Conservation (phyloP, 2,113 vertebrate genomes). For the Gobius niger region DNA sequence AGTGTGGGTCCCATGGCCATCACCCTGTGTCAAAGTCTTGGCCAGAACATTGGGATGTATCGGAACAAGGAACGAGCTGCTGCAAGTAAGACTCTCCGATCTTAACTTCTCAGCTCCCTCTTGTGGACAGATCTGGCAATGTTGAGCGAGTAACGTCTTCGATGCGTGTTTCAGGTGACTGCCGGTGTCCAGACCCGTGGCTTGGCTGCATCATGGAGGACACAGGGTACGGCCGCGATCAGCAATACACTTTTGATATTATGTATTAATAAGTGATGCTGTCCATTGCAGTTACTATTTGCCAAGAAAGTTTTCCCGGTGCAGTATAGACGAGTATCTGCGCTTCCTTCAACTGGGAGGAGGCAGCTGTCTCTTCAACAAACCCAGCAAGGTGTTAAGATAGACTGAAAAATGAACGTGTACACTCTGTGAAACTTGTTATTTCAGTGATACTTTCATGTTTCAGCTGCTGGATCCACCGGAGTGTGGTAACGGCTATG, state of each 20-base stretch:
- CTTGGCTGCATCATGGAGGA: constrained; percentile 98
- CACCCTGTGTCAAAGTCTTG: constrained; percentile 91
- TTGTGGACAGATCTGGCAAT: constrained; percentile 11
- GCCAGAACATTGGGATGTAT: constrained; percentile 97
- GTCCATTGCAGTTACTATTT: constrained; percentile 83
- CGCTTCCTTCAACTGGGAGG: constrained; percentile 93
- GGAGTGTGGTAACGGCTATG: constrained; percentile 94
- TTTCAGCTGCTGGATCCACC: constrained; percentile 87
- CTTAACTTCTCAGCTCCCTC: constrained; percentile 3
- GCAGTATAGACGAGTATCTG: constrained; percentile 92
- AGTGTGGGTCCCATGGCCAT: constrained; percentile 91
- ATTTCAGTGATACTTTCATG: background rate
- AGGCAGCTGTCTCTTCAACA: constrained; percentile 97
- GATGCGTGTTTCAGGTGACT: constrained; percentile 79
- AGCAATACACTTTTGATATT: background rate
- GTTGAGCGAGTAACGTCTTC: background rate
- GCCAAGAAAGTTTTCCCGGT: constrained; percentile 94
- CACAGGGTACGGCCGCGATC: constrained; percentile 82
- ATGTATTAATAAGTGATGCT: background rate
- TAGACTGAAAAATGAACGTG: no score
- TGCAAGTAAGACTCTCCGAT: constrained; percentile 76
- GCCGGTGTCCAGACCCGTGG: constrained; percentile 92
- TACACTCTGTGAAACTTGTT: no score
- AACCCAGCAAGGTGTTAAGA: constrained; percentile 85
- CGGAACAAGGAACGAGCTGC: constrained; percentile 87